Evolutionary conservation across 2,888 invertebrate genomes (phyloP).

Genomic region (Caenorhabditis macrosperma): DNA sequence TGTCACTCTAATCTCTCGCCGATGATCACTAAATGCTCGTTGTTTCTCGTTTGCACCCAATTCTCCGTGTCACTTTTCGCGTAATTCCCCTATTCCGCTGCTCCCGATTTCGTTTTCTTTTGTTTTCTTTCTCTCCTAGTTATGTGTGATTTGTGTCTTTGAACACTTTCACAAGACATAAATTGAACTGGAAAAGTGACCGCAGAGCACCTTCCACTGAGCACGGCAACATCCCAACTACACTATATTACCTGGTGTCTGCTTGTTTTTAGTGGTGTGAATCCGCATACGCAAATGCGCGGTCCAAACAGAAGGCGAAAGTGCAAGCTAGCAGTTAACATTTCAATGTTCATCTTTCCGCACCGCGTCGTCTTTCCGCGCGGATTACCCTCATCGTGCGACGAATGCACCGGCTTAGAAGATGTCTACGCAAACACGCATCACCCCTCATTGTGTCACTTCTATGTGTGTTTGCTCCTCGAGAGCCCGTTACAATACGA

Average conservation of each 20-base stretch:
- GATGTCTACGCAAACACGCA: slow-evolving; percentile 56
- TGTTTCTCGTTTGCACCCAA: too few species aligned
- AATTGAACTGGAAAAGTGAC: too few species aligned
- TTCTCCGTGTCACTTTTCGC: neutral
- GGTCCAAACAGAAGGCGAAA: neutral
- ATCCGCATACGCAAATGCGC: neutral
- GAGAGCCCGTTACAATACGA: neutral
- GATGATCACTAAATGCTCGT: too few species aligned
- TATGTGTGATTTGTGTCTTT: neutral
- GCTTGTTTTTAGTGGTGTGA: slow-evolving; percentile 3
- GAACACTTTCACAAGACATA: neutral
- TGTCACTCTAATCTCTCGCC: neutral
- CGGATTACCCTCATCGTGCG: slow-evolving; percentile 54
- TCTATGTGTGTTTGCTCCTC: slow-evolving; percentile 18
- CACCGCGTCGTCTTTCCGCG: neutral
- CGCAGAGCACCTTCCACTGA: too few species aligned
- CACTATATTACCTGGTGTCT: too few species aligned
- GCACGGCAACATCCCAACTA: too few species aligned
- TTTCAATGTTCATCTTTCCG: neutral
- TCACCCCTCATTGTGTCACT: slow-evolving; percentile 47
- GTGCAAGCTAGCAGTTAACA: neutral
- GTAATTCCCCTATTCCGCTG: neutral
- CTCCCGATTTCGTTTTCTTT: neutral
- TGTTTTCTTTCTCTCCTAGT: neutral
- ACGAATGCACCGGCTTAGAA: slow-evolving; percentile 51